phyloP scores from a whole-genome alignment of 2,113 vertebrate genomes.

The Acrocephalus kingi region DNA sequence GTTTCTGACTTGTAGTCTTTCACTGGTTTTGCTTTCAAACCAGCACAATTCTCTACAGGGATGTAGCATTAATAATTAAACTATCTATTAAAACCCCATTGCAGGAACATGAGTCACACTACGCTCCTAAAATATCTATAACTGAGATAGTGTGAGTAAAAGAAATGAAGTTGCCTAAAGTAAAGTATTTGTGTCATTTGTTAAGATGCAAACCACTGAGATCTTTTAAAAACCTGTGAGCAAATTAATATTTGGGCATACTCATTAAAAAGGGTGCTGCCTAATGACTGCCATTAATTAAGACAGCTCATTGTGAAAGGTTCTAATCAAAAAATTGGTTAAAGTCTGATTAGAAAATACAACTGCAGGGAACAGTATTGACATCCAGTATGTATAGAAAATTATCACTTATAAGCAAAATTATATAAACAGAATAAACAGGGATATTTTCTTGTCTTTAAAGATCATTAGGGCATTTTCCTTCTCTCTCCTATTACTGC shows the following conservation, averaged over 20 bases:
- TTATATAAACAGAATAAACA: background rate
- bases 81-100: conserved; percentile 30
- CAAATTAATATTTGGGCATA: conserved; percentile 44
- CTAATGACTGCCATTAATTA: conserved; percentile 52
- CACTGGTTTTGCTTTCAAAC: no score
- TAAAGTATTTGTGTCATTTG: conserved; percentile 21
- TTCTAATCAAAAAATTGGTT: conserved; percentile 18
- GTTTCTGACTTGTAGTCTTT: no score
- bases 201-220: conserved; percentile 29
- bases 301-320: conserved; percentile 14
- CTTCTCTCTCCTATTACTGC: background rate
- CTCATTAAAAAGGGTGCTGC: background rate
- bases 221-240: conserved; percentile 28
- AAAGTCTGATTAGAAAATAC: conserved; percentile 42
- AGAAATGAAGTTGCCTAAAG: conserved; percentile 17
- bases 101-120: conserved; percentile 60
- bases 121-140: conserved; percentile 68
- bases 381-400: background rate
- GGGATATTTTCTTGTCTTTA: background rate
- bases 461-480: background rate
- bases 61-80: conserved; percentile 72
- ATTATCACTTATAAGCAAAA: conserved; percentile 16
- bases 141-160: conserved; percentile 3
- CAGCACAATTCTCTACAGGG: background rate
- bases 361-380: background rate